Evolutionary conservation across 1,140 invertebrate genomes (phyloP).

Genomic region (Zaprionus kolodkinae): DNA sequence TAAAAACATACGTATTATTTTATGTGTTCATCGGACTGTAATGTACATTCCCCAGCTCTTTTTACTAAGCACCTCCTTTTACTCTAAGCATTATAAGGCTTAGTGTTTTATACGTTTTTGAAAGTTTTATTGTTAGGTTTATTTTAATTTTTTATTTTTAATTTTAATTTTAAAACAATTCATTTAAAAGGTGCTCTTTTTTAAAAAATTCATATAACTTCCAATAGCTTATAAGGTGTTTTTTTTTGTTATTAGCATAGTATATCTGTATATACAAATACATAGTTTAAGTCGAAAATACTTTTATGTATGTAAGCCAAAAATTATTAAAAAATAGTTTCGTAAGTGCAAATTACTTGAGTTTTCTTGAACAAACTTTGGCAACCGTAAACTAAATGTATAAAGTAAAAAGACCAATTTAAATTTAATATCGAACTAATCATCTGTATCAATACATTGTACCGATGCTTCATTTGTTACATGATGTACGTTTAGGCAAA

Average conservation of each 20-base stretch:
- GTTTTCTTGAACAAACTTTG: background rate
- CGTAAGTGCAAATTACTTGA: conserved; percentile 5
- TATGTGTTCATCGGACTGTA: conserved; percentile 42
- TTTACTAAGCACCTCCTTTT: conserved; percentile 7
- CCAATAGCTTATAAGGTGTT: background rate
- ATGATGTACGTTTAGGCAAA: too few species aligned
- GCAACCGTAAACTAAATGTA: too few species aligned
- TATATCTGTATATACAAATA: conserved; percentile 10
- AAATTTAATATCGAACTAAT: too few species aligned
- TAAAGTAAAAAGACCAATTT: too few species aligned
- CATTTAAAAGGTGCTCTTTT: background rate
- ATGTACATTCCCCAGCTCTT: conserved; percentile 34
- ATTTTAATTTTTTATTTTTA: background rate
- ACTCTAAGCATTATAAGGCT: background rate
- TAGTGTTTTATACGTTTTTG: background rate
- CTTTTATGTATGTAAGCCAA: conserved; percentile 14
- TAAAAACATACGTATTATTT: conserved; percentile 41
- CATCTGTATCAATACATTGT: too few species aligned
- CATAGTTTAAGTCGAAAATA: background rate
- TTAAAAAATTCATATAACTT: conserved; percentile 17
- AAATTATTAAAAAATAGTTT: conserved; percentile 37
- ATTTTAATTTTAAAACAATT: background rate
- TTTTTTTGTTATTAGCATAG: conserved; percentile 24
- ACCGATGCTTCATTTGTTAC: too few species aligned
- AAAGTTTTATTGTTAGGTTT: background rate